Base-by-base conservation (phyloP, 2,888 invertebrate species). In the Drosophila differens region DNA sequence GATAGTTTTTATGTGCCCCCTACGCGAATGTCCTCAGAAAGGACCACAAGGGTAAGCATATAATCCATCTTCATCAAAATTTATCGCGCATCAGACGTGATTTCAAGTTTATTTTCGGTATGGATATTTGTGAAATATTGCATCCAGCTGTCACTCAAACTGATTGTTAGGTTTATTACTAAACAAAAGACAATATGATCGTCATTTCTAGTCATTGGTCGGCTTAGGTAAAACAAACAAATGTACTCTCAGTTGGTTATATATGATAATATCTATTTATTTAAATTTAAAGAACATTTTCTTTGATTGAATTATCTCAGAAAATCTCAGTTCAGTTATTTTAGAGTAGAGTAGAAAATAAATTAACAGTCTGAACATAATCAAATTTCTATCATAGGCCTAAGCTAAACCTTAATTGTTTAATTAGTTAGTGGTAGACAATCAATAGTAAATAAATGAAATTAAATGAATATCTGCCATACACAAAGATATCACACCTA, bases 371-470 rank as follows among this genome's bases (percentile, higher is more conserved):
- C 10, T 19, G 4, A 28, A 44, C 19, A 53, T 32, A 51, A n/a
- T 16, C 14, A 9, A 51, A 49, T 49, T 22, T 59, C 30, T 19
- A 41, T 22, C 25, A 54, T 12, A 35, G 5, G 14, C 47, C 7
- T 7, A n/a, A 22, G 2, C 2, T 2, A 5, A 22, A 12, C 5
- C 5, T 22, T 2, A 22, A 2, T 22, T 44, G 5, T 1, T 22
- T 12, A 12, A 4, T n/a, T 41, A 12, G 1, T n/a, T n/a, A n/a
- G 4, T 41, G n/a, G 7, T 47, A 39, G 54, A 66, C 59, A 81
- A 81, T 71, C 35, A 54, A 73, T 73, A 71, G 22, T 57, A 75
- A 75, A 80, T 71, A 76, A 52, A 63, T 70, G 22, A 76, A 57
- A 64, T 57, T 25, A 47, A 37, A 51, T 64, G 53, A 33, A 44